These are phyloP conservation scores for Tokudaia muenninki DNA, from an alignment of 2,797 vertebrate genomes.

Conservation along the genomic window DNA sequence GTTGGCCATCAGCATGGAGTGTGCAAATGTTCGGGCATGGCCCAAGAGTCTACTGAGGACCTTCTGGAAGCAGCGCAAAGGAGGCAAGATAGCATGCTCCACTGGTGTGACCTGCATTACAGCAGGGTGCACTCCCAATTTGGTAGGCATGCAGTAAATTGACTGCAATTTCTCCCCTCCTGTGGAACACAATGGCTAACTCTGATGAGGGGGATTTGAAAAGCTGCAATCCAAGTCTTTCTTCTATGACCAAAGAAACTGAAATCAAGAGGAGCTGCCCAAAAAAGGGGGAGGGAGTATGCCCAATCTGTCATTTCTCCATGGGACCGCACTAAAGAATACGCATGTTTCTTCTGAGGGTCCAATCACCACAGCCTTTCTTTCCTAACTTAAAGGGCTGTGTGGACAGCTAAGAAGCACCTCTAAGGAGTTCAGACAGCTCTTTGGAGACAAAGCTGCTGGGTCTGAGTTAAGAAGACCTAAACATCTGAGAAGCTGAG, in stretches of 20 bases:
- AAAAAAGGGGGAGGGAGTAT: background rate
- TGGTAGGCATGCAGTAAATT: background rate
- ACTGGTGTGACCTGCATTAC: background rate
- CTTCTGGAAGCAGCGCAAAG: background rate
- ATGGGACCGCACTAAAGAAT: background rate
- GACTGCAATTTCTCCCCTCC: background rate
- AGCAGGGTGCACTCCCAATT: background rate
- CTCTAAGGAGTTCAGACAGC: slow-evolving; percentile 26
- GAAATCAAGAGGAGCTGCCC: background rate
- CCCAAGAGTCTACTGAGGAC: background rate
- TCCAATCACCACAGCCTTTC: background rate
- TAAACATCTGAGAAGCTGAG: slow-evolving; percentile 36
- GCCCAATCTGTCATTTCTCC: background rate
- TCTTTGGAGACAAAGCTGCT: background rate
- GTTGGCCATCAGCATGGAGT: background rate
- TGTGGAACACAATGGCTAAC: background rate
- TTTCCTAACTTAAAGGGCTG: background rate
- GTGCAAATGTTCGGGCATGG: background rate
- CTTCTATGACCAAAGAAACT: slow-evolving; percentile 54
- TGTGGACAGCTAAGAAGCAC: background rate
- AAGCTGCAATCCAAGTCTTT: background rate
- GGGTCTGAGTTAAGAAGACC: background rate
- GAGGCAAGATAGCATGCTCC: background rate
- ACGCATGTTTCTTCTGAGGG: background rate
- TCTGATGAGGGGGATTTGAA: background rate